These are phyloP conservation scores for Diloba caeruleocephala DNA, from an alignment of 2,888 invertebrate species.

Conservation along the genomic window DNA sequence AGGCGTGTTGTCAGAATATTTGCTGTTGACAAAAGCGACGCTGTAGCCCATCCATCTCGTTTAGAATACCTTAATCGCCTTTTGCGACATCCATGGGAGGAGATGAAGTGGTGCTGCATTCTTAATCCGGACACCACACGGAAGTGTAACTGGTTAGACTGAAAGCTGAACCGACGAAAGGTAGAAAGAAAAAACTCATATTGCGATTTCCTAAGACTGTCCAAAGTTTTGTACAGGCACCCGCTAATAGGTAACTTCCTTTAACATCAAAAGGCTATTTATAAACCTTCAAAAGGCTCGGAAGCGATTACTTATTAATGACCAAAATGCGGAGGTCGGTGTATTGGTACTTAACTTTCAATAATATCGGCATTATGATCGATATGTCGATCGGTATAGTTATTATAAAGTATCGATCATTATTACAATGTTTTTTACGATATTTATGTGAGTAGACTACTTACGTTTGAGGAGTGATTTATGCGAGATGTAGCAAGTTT, in stretches of 20 bases:
- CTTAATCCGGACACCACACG: no score
- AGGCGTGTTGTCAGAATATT: no score
- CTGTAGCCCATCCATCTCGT: no score
- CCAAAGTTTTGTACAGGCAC: conserved; percentile 11
- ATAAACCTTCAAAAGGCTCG: conserved; percentile 2
- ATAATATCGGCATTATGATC: conserved; percentile 26
- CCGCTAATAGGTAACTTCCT: conserved; percentile 30
- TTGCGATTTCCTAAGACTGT: not conserved
- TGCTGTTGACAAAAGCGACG: no score
- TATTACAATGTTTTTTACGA: conserved; percentile 9
- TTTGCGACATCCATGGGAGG: no score
- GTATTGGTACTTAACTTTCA: conserved; percentile 49
- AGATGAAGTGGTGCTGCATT: no score
- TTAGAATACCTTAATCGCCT: no score
- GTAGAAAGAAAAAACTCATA: not conserved
- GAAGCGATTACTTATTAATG: conserved; percentile 27
- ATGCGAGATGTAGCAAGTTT: conserved; percentile 5
- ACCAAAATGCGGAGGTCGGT: conserved; percentile 14
- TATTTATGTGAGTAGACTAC: conserved; percentile 15
- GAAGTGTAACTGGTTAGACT: no score
- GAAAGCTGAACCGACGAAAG: no score
- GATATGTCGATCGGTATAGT: conserved; percentile 1
- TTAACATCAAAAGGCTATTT: conserved; percentile 13
- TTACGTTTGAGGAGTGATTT: not conserved
- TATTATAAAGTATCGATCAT: conserved; percentile 10